phyloP scores from a whole-genome alignment of 2,797 vertebrate species.

The Amniataba percoides region DNA sequence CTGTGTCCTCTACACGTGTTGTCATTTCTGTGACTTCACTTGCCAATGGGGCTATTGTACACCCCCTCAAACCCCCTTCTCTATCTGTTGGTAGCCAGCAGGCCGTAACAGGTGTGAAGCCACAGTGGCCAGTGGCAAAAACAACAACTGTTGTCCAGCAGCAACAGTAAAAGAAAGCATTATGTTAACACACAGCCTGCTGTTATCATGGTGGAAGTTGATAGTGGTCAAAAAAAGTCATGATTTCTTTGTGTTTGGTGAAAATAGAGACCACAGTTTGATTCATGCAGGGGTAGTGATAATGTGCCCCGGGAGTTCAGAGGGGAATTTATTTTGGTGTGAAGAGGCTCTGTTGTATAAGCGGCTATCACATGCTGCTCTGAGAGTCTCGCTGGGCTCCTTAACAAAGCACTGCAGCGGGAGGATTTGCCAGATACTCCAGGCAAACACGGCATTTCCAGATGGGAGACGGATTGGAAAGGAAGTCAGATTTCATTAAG shows the following conservation, averaged over 20 bases:
- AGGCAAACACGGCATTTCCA: constrained; percentile 22
- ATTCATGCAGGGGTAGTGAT: constrained; percentile 28
- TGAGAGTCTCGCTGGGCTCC: constrained; percentile 17
- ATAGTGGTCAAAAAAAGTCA: background rate
- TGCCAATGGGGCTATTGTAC: background rate
- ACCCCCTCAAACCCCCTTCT: background rate
- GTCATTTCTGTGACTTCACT: constrained; percentile 25
- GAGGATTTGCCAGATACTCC: constrained; percentile 9
- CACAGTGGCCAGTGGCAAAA: constrained; percentile 33
- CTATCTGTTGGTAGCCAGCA: constrained; percentile 21
- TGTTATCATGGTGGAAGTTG: constrained; percentile 12
- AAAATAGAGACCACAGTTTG: constrained; percentile 27
- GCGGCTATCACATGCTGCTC: constrained; percentile 71
- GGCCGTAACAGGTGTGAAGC: constrained; percentile 64
- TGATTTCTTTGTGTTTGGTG: constrained; percentile 2
- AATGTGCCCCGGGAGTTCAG: constrained; percentile 48
- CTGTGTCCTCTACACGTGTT: constrained; percentile 28
- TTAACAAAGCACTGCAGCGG: background rate
- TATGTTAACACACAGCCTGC: constrained; percentile 25
- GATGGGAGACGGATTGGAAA: constrained; percentile 8
- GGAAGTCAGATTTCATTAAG: background rate
- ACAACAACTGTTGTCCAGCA: constrained; percentile 59
- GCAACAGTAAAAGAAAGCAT: constrained; percentile 32
- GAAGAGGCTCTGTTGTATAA: constrained; percentile 67
- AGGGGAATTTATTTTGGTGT: constrained; percentile 59